A percentile compares a stretch with the other conserved stretches of the same genome.
These are phyloP conservation scores for Arremon brunneinucha DNA, from an alignment of 2,797 vertebrate species.

Conservation along the genomic window DNA sequence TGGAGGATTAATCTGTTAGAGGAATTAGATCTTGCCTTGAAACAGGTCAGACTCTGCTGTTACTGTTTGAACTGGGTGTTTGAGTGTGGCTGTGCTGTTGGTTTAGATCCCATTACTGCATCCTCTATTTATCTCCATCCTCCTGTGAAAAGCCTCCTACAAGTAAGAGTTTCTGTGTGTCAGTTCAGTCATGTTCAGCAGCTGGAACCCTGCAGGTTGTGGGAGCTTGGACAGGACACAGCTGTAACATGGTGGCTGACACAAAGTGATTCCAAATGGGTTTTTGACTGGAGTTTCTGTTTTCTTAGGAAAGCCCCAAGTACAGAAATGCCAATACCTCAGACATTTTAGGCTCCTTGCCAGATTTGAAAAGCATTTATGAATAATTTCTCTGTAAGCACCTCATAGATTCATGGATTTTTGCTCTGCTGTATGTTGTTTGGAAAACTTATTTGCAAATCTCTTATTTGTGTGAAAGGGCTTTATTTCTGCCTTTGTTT, in stretches of 20 bases:
- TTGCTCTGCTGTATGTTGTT: background rate
- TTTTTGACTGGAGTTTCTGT: background rate
- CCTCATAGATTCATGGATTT: background rate
- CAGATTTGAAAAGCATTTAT: background rate
- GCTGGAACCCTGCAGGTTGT: background rate
- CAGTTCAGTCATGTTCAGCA: conserved; percentile 12
- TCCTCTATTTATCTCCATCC: conserved; percentile 20
- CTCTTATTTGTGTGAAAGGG: background rate
- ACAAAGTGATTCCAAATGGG: background rate
- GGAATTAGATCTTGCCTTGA: conserved; percentile 50
- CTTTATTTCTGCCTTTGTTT: background rate
- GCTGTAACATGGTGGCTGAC: conserved; percentile 16
- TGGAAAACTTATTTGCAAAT: background rate
- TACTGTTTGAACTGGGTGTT: conserved; percentile 41
- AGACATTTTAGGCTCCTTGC: background rate
- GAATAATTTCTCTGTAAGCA: background rate
- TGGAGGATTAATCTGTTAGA: conserved; percentile 48
- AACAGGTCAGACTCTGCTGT: conserved; percentile 34
- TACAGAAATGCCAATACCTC: background rate
- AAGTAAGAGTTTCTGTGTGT: background rate
- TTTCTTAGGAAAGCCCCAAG: background rate
- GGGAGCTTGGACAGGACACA: background rate
- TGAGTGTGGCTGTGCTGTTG: conserved; percentile 43
- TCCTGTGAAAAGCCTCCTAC: conserved; percentile 34
- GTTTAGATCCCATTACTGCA: conserved; percentile 42